These are phyloP conservation scores for Myotis davidii DNA, from an alignment of 2,113 vertebrate species.

Conservation along the genomic window DNA sequence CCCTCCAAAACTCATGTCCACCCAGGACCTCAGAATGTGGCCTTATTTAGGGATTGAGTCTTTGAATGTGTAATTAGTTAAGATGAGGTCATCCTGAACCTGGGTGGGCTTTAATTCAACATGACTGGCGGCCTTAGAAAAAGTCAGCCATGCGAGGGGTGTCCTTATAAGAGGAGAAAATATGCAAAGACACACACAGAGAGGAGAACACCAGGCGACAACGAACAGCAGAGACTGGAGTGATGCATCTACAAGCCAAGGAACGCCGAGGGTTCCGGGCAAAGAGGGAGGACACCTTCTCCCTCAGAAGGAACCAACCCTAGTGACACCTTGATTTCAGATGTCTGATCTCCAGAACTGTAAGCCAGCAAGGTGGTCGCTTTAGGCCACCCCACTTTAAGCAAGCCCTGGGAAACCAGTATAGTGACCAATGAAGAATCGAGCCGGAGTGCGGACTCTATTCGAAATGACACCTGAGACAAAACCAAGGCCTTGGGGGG, in stretches of 20 bases:
- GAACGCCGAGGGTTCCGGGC: fast-evolving
- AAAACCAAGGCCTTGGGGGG: neutral
- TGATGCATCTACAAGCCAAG: neutral
- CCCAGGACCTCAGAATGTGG: neutral
- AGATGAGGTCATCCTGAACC: neutral
- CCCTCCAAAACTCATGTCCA: neutral
- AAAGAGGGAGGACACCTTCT: fast-evolving
- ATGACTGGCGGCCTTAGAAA: no score
- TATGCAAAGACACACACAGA: neutral
- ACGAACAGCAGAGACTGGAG: neutral
- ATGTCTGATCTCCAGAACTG: neutral
- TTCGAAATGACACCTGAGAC: neutral
- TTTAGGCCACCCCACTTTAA: neutral
- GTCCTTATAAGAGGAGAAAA: neutral
- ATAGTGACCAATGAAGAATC: neutral
- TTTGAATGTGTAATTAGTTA: neutral
- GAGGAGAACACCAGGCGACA: neutral
- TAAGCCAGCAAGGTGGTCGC: neutral
- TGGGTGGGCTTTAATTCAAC: no score
- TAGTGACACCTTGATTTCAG: neutral
- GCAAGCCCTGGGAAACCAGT: neutral
- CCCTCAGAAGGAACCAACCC: neutral
- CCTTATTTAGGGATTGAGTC: neutral
- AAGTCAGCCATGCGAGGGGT: no score
- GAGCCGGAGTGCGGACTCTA: neutral